A percentile compares a stretch with the other conserved stretches of the same genome.
Conservation (phyloP, 2,113 vertebrate species). For the Leucoraja erinaceus region DNA sequence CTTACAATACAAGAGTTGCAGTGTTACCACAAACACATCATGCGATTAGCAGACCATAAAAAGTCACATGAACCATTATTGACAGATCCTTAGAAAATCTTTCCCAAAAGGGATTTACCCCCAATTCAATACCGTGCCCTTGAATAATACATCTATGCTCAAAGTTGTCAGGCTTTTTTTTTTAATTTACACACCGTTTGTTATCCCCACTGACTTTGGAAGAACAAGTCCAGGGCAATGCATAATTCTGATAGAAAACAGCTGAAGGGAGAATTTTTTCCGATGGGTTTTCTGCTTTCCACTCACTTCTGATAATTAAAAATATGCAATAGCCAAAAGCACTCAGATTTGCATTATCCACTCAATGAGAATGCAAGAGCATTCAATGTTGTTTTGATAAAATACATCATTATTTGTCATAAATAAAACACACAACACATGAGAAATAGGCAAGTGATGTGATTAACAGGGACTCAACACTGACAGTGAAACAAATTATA, state of each 20-base stretch:
- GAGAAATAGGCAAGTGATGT: not conserved
- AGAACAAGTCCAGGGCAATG: too few relatives aligned
- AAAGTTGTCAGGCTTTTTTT: not conserved
- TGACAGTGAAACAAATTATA: slow-evolving; percentile 11
- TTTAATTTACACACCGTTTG: too few relatives aligned
- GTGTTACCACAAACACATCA: not conserved
- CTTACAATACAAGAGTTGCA: not conserved
- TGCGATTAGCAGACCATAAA: not conserved
- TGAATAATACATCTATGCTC: not conserved
- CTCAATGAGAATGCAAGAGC: not conserved
- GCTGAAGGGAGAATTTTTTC: not conserved
- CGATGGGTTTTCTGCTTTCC: not conserved
- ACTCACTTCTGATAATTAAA: not conserved
- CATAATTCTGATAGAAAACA: not conserved
- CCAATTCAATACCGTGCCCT: not conserved
- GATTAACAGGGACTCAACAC: not conserved
- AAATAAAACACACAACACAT: slow-evolving; percentile 17
- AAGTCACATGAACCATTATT: not conserved
- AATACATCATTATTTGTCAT: not conserved
- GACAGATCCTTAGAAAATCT: not conserved
- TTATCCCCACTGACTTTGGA: not conserved
- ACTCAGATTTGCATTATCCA: not conserved
- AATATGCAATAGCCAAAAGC: not conserved
- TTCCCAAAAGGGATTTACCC: not conserved
- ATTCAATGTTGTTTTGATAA: slow-evolving; percentile 8